These are phyloP conservation scores for Aphaenogaster floridana DNA, from an alignment of 1,140 invertebrate genomes.

Conservation along the genomic window DNA sequence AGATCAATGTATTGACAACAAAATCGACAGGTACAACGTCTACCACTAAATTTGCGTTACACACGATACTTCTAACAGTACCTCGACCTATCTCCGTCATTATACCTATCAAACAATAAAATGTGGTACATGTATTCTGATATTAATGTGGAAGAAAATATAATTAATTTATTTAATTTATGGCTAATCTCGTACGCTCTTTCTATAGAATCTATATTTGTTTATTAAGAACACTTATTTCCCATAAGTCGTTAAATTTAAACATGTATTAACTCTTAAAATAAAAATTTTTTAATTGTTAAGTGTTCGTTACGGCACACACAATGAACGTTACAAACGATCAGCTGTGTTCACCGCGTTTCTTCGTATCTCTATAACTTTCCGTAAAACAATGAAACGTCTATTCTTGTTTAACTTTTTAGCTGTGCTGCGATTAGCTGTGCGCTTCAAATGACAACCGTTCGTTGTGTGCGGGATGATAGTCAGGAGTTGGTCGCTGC, in stretches of 20 bases:
- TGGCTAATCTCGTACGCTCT: background rate
- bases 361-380: background rate
- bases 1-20: conserved; percentile 95
- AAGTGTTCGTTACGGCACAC: background rate
- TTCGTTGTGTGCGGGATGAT: too few relatives aligned
- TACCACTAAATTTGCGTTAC: conserved; percentile 90
- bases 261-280: too few relatives aligned
- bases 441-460: too few relatives aligned
- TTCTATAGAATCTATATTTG: background rate
- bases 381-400: background rate
- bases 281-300: too few relatives aligned
- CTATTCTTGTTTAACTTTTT: background rate
- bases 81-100: conserved; percentile 95
- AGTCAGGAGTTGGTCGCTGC: too few relatives aligned
- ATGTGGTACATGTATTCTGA: background rate
- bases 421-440: too few relatives aligned
- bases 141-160: background rate
- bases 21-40: conserved; percentile 97
- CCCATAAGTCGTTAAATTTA: background rate
- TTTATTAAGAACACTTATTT: background rate
- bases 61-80: conserved; percentile 94
- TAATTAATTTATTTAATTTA: background rate
- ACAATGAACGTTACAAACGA: background rate
- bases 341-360: background rate
- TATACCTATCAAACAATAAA: conserved; percentile 87